These are phyloP conservation scores for Tenualosa thibaudeaui DNA, from an alignment of 2,797 vertebrate species.

Conservation along the genomic window DNA sequence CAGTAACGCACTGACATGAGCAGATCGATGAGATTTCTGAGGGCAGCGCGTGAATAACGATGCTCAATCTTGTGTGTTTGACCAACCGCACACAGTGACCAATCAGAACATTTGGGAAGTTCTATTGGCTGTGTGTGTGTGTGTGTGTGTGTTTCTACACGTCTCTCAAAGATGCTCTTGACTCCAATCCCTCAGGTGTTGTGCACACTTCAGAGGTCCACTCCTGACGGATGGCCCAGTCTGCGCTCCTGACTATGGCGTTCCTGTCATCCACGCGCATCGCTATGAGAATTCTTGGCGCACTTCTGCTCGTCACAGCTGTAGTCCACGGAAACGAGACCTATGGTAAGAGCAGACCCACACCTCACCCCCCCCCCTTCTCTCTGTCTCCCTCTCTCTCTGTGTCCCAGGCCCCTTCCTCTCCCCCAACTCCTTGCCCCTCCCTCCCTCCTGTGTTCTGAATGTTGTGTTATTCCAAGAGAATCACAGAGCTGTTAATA, in stretches of 20 bases:
- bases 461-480: constrained; percentile 65
- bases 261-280: constrained; percentile 61
- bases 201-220: constrained; percentile 61
- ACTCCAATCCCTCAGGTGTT: constrained; percentile 53
- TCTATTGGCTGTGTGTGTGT: constrained; percentile 32
- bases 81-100: constrained; percentile 9
- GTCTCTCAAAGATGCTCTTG: neutral
- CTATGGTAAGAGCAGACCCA: constrained; percentile 49
- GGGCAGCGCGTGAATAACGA: constrained; percentile 54
- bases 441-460: constrained; percentile 44
- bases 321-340: constrained; percentile 66
- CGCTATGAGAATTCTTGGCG: constrained; percentile 54
- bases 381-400: constrained; percentile 1
- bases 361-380: constrained; percentile 30
- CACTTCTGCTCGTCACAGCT: constrained; percentile 58
- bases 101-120: neutral
- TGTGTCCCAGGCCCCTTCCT: neutral
- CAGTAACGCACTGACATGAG: constrained; percentile 54
- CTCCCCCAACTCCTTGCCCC: neutral
- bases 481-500: constrained; percentile 67
- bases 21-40: constrained; percentile 69
- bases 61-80: neutral
- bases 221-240: constrained; percentile 59
- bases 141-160: constrained; percentile 30
- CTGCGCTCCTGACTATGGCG: constrained; percentile 66